Evolutionary conservation across 2,888 invertebrate genomes (phyloP), one percentile per base, ranked within the genome.

Genomic region (Drosophila lutescens): DNA sequence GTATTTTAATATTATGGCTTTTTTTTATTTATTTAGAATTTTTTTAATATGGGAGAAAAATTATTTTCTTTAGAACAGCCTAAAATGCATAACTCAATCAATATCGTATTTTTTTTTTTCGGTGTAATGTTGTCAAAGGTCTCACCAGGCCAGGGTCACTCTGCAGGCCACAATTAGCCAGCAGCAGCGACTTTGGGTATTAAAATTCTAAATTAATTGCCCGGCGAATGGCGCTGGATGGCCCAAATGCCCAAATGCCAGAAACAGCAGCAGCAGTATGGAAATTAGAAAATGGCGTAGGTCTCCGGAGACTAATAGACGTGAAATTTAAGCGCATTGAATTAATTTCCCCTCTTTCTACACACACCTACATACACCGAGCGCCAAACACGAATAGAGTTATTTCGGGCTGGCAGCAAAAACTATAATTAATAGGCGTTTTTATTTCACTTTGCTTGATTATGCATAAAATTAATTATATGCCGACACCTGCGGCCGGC

Each of bases 301-400:
- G 65, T 76, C 80, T 78, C 86, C 51, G 55, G 75, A 86, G 88
- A 83, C 88, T 86, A 88, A 86, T 88, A 88, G 86, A 84, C 84
- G 84, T 86, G 84, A 85, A 85, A 85, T 85, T 88, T 88, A 88
- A 88, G 84, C 86, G 85, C 88, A 79, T 86, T 86, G 88, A 86
- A 88, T 85, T 87, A 87, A 87, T 87, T 87, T 75, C 49, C 60
- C 50, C 56, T 38, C 34, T 23, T 46, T 20, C 34, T 10, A 34
- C 46, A 46, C 30, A 40, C 40, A 41, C 40, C 15, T 17, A 41
- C 30, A 41, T 15, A 17, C 40, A 41, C 9, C n/a, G n/a, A 15
- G 7, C 15, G 26, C 46, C 41, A n/a, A 17, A 40, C 44, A 59
- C 56, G 58, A 80, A 84, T 87, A 60, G 81, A 82, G 79, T 78